Percentiles rank a stretch among this genome's conserved stretches.
Conservation (phyloP, 2,888 invertebrate species). For the Protophormia terraenovae region DNA sequence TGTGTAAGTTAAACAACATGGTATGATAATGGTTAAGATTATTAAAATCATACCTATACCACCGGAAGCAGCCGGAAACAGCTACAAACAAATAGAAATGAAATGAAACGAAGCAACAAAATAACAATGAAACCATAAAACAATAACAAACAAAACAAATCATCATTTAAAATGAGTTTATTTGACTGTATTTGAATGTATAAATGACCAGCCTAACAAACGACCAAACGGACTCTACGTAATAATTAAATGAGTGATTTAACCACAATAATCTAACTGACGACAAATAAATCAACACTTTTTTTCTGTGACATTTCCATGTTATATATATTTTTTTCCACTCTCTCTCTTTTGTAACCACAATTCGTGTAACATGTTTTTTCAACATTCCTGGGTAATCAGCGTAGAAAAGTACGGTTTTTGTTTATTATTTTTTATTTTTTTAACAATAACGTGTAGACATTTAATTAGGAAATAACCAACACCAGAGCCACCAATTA, state of each 20-base stretch:
- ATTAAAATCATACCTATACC: conserved; percentile 15
- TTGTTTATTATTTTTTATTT: not conserved
- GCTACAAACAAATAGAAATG: conserved; percentile 1
- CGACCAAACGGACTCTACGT: not conserved
- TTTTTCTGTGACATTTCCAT: not conserved
- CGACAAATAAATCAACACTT: conserved; percentile 40
- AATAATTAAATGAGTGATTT: not conserved
- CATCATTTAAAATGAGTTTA: conserved; percentile 2
- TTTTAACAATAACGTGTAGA: not conserved
- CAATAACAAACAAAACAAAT: conserved; percentile 15
- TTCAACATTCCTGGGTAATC: not conserved
- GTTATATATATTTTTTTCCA: not conserved
- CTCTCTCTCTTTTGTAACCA: not conserved
- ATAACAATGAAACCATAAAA: conserved; percentile 5
- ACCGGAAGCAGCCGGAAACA: conserved; percentile 34
- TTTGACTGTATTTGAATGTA: not conserved
- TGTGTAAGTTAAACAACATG: not conserved
- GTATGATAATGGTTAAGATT: conserved; percentile 5
- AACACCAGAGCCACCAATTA: conserved; percentile 7
- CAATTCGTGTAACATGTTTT: conserved; percentile 14
- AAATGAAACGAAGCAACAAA: not conserved
- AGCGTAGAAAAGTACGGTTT: not conserved
- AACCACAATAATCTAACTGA: conserved; percentile 23
- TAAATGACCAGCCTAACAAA: not conserved
- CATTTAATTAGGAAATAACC: conserved; percentile 30